Evolutionary conservation across 2,797 vertebrate genomes (phyloP).

Genomic region (Mareca penelope): DNA sequence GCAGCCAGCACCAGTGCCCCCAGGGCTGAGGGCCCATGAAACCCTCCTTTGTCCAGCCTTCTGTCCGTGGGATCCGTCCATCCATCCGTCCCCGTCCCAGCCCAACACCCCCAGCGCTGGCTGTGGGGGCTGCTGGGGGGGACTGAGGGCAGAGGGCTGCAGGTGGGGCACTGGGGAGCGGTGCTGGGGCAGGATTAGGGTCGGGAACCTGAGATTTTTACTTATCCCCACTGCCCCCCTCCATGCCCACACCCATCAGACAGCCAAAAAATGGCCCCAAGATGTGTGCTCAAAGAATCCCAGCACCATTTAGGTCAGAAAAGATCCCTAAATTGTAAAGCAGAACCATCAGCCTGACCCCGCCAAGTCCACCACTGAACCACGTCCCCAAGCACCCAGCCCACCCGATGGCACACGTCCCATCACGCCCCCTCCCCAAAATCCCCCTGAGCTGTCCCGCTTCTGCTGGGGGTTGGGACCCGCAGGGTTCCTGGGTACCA

Average conservation of each 20-base stretch:
- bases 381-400: background rate
- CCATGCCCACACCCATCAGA: rapidly evolving
- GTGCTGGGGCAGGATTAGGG: background rate
- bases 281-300: too few species aligned
- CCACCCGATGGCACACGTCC: background rate
- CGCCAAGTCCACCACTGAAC: background rate
- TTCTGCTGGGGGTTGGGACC: background rate
- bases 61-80: rapidly evolving
- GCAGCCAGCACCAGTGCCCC: background rate
- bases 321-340: background rate
- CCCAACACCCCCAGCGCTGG: rapidly evolving
- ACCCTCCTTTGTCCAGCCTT: background rate
- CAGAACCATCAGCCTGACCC: background rate
- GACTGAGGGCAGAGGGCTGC: background rate
- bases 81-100: background rate
- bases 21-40: background rate
- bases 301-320: background rate
- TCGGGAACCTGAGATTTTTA: background rate
- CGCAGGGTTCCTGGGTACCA: background rate
- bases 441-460: background rate
- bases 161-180: background rate
- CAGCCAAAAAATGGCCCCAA: background rate
- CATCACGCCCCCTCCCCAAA: background rate
- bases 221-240: background rate
- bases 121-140: background rate